phyloP scores from a whole-genome alignment of 2,888 invertebrate species.

The Leucania comma region DNA sequence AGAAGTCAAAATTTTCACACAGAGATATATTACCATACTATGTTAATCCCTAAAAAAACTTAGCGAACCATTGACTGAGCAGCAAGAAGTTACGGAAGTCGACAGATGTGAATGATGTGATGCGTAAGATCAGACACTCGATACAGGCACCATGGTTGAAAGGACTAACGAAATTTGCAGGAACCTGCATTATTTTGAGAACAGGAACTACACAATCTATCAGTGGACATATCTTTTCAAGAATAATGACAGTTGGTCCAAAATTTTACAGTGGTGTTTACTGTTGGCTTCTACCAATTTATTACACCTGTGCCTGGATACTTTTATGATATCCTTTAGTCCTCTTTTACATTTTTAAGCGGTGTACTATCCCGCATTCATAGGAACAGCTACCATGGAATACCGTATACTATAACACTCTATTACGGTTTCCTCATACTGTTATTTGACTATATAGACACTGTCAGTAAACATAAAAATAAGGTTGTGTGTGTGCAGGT shows the following conservation, averaged over 20 bases:
- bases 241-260: neutral
- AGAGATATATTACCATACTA: slow-evolving; percentile 10
- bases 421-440: slow-evolving; percentile 27
- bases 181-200: slow-evolving; percentile 5
- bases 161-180: slow-evolving; percentile 7
- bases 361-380: neutral
- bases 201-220: neutral
- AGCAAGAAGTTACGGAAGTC: slow-evolving; percentile 13
- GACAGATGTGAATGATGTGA: slow-evolving; percentile 25
- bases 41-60: neutral
- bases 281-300: neutral
- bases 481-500: slow-evolving; percentile 1
- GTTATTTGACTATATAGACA: slow-evolving; percentile 16
- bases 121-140: slow-evolving; percentile 6
- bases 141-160: slow-evolving; percentile 39
- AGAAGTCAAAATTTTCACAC: slow-evolving; percentile 6
- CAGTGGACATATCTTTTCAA: neutral
- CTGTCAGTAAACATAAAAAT: slow-evolving; percentile 13
- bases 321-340: neutral
- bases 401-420: slow-evolving; percentile 3
- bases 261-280: neutral
- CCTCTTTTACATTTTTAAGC: neutral
- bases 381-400: neutral
- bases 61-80: neutral
- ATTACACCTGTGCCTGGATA: neutral